phyloP scores from a whole-genome alignment of 2,888 invertebrate species.

The Cheiracanthium punctorium region DNA sequence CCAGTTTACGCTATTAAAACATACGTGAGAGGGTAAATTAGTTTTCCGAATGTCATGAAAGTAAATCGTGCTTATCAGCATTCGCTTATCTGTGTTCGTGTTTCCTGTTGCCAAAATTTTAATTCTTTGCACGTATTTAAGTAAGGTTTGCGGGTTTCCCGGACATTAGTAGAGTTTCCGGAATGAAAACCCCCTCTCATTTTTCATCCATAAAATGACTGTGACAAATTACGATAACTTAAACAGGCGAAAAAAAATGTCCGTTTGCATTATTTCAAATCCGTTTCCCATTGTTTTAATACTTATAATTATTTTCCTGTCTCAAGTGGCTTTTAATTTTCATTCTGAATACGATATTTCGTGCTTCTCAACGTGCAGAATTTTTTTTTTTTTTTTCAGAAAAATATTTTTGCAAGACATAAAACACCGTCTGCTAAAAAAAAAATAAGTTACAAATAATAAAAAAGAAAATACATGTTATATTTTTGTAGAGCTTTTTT shows the following conservation, averaged over 20 bases:
- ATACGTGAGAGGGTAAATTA: neutral
- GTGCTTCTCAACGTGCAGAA: neutral
- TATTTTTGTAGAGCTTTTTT: no score
- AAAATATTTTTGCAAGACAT: no score
- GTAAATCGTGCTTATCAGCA: constrained; percentile 4
- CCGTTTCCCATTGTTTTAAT: neutral
- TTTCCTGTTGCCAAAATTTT: constrained; percentile 4
- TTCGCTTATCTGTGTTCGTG: constrained; percentile 1
- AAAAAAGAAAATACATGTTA: no score
- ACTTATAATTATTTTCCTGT: neutral
- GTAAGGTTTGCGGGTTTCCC: constrained; percentile 6
- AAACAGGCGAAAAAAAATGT: neutral
- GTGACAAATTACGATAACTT: neutral
- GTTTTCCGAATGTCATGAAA: constrained; percentile 4
- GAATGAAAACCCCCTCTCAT: neutral
- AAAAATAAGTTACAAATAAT: no score
- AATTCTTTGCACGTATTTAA: neutral
- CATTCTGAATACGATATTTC: neutral
- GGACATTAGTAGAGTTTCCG: constrained; percentile 1
- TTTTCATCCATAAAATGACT: neutral
- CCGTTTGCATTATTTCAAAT: neutral
- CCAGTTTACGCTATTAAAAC: neutral
- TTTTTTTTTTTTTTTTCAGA: no score
- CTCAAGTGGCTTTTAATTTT: neutral
- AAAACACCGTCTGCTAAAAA: no score